Base-by-base conservation (phyloP, 2,888 invertebrate genomes). In the Monochamus alternatus region DNA sequence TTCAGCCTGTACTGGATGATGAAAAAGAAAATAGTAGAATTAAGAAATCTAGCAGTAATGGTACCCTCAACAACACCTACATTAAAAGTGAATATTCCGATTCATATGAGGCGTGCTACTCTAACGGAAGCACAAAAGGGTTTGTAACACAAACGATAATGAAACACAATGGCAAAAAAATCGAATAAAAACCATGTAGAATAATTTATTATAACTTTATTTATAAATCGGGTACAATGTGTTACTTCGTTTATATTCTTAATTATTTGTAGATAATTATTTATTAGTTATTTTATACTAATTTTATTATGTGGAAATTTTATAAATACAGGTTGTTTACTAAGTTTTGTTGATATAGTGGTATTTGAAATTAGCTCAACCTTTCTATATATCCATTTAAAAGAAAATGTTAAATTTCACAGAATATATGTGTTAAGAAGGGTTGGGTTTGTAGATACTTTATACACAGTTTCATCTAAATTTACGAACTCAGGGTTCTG, bases 1-100 rank as follows among this genome's bases (percentile, higher is more conserved):
- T 90, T 1, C 90, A 94, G 94, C 93, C 94, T 79, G 92, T 95
- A n/a, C 86, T 94, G 87, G 93, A 92, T 8, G 85, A 86, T 63
- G 86, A 86, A 67, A 78, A 79, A 60, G 65, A 75, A 31, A 84
- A 85, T 60, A 84, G 81, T 14, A 77, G 76, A 22, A 75, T 84
- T 38, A 91, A 89, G 30, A 89, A 90, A 72, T 84, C 85, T 8
- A 82, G 83, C 73, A 86, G 84, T 70, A 88, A 87, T 73, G 87
- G 87, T 32, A 85, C 86, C 22, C 82, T 88, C 10, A 89, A 86
- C 79, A 88, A 86, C 76, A 87, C 87, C 43, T 92, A 92, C 83
- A 89, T 91, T 79, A 90, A 90, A 76, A 91, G 91, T 79, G 90
- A 90, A 82, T 91, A 90, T 83, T 90, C 90, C 74, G 91, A 91